Evolutionary conservation across 2,797 vertebrate species (phyloP), one percentile per base, ranked within the genome.

Genomic region (Novumbra hubbsi): DNA sequence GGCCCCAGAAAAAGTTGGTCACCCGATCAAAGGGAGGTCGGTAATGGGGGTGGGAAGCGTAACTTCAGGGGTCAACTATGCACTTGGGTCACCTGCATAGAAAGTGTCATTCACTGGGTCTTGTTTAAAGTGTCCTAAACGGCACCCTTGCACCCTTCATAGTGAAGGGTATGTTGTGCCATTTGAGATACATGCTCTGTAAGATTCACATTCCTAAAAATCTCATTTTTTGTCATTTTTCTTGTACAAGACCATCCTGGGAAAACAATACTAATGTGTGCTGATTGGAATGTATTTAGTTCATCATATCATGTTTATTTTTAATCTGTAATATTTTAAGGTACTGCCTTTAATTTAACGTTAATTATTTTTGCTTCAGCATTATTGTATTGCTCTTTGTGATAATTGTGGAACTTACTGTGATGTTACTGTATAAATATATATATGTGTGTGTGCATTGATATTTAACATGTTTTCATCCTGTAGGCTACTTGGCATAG

Each of bases 171-270:
- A 11, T 24, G 9, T 7, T 9, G 55, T 57, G 55, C 8, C n/a
- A 24, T 57, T 57, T 11, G n/a, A n/a, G 55, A 57, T 5, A 5
- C n/a, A 9, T 9, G 1, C 52, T 52, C 5, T n/a, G 55, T 9
- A n/a, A 57, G 52, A 57, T 66, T 52, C 64, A 78, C 73, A 80
- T 73, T 82, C 77, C 77, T 34, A n/a, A 68, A 55, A 68, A 12
- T 28, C 21, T 11, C 24, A 24, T 41, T 45, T 24, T 75, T 70
- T 41, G 76, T 64, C 45, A 52, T 32, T 5, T 72, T 65, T 30
- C 60, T 52, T 64, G 30, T 30, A 63, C 55, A 52, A 73, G n/a
- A 63, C 38, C 41, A 71, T 45, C 38, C 12, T 24, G 45, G 14
- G 7, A 66, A 57, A 66, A 16, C 62, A 76, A 68, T 34, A n/a